Evolutionary conservation across 1,140 invertebrate species (phyloP).

Genomic region (Neelides sp.): DNA sequence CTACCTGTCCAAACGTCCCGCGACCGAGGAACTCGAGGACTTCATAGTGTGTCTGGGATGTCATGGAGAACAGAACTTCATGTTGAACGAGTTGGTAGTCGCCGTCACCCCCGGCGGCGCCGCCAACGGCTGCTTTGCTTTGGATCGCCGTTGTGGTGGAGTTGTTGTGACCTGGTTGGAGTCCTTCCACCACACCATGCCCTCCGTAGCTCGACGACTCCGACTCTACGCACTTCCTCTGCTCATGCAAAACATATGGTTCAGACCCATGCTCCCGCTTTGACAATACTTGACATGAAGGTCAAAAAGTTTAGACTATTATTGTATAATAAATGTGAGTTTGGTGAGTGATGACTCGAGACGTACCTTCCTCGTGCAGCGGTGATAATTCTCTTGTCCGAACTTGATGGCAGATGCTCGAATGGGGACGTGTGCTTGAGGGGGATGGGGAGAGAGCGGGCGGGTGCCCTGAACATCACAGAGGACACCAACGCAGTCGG

Average conservation of each 20-base stretch:
- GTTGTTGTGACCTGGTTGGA: conserved; percentile 20
- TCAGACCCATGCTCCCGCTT: neutral
- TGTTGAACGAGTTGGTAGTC: conserved; percentile 97
- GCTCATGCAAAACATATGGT: neutral
- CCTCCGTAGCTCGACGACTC: conserved; percentile 22
- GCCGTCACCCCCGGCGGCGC: conserved; percentile 67
- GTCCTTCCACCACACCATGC: conserved; percentile 24
- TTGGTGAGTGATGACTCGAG: neutral
- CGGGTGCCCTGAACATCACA: conserved; percentile 30
- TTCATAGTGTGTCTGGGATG: conserved; percentile 67
- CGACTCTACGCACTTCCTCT: conserved; percentile 29
- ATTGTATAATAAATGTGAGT: neutral
- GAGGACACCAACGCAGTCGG: conserved; percentile 31
- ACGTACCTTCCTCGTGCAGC: conserved; percentile 30
- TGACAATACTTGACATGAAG: neutral
- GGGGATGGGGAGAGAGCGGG: conserved; percentile 30
- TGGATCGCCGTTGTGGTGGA: conserved; percentile 60
- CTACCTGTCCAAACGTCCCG: conserved; percentile 90
- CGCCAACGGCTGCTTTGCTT: conserved; percentile 50
- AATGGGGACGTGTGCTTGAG: conserved; percentile 33
- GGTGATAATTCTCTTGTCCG: conserved; percentile 30
- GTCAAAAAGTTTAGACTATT: neutral
- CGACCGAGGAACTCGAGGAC: conserved; percentile 96
- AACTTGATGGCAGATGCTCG: conserved; percentile 32
- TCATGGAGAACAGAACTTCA: conserved; percentile 90